Evolutionary conservation across 2,888 invertebrate genomes (phyloP).

Genomic region (Chouioia cunea): DNA sequence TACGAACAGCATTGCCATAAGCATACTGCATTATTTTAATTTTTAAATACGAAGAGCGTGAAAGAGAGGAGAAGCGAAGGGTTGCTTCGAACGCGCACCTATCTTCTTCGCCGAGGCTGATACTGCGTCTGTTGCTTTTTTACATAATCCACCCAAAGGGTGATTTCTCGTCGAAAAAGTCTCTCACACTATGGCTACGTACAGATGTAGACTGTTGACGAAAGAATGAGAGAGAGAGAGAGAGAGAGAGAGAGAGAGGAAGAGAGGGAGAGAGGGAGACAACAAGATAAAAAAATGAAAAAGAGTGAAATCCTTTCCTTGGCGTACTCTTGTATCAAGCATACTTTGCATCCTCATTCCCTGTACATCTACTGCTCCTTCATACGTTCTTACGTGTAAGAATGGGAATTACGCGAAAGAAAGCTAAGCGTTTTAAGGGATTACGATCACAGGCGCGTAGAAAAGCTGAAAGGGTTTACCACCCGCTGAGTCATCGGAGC

Average conservation of each 20-base stretch:
- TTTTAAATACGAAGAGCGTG: conserved; percentile 25
- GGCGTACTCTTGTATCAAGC: no score
- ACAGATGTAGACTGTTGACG: no score
- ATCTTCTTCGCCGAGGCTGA: conserved; percentile 40
- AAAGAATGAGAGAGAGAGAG: no score
- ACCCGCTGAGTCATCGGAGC: conserved; percentile 65
- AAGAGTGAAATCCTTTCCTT: no score
- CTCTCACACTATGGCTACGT: conserved; percentile 41
- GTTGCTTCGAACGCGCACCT: conserved; percentile 22
- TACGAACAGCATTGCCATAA: not conserved
- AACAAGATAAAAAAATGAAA: no score
- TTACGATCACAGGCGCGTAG: conserved; percentile 66
- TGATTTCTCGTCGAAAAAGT: conserved; percentile 36
- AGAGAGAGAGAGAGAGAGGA: no score
- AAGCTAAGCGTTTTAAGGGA: conserved; percentile 68
- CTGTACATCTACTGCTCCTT: no score
- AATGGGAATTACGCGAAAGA: conserved; percentile 64
- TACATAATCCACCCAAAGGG: conserved; percentile 50
- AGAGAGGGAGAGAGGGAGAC: no score
- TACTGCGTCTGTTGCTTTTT: conserved; percentile 34
- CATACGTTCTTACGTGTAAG: conserved; percentile 26
- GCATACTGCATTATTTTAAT: conserved; percentile 40
- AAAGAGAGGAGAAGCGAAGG: not conserved
- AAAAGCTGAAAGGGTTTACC: conserved; percentile 67
- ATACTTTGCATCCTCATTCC: no score